Percentiles rank a stretch among this genome's conserved stretches.
phyloP scores from a whole-genome alignment of 2,888 invertebrate genomes.

The Chymomyza fuscimana region DNA sequence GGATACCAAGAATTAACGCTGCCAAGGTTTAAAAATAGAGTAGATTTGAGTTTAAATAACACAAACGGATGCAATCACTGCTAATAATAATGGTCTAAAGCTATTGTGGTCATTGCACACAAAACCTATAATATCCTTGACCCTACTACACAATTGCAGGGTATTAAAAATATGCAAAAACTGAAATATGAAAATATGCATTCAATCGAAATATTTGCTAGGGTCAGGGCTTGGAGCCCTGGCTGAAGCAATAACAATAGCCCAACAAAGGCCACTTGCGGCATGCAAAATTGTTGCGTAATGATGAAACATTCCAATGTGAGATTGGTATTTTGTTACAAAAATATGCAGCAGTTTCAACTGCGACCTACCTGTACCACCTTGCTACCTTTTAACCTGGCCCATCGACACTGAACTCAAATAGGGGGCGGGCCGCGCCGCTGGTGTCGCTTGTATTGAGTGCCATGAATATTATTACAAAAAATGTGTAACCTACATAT shows the following conservation, averaged over 20 bases:
- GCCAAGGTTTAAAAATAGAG: too few species aligned
- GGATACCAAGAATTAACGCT: too few species aligned
- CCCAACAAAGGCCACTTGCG: neutral
- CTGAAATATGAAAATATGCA: neutral
- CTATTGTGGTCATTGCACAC: too few species aligned
- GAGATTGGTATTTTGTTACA: neutral
- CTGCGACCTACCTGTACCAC: neutral
- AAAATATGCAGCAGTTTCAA: constrained; percentile 1
- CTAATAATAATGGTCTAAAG: too few species aligned
- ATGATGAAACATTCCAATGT: constrained; percentile 4
- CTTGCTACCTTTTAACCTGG: neutral
- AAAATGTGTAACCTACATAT: too few species aligned
- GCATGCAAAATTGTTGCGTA: neutral
- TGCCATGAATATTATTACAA: neutral
- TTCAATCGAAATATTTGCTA: neutral
- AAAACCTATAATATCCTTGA: too few species aligned
- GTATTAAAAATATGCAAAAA: neutral
- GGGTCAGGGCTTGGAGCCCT: neutral
- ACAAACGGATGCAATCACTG: too few species aligned
- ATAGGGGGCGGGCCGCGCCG: neutral
- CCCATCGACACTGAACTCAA: neutral
- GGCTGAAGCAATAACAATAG: neutral
- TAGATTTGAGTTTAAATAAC: too few species aligned
- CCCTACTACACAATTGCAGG: too few species aligned
- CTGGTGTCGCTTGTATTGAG: neutral